Evolutionary conservation across 2,888 invertebrate species (phyloP), one percentile per base, ranked within the genome.

Genomic region (Clitarchus hookeri): DNA sequence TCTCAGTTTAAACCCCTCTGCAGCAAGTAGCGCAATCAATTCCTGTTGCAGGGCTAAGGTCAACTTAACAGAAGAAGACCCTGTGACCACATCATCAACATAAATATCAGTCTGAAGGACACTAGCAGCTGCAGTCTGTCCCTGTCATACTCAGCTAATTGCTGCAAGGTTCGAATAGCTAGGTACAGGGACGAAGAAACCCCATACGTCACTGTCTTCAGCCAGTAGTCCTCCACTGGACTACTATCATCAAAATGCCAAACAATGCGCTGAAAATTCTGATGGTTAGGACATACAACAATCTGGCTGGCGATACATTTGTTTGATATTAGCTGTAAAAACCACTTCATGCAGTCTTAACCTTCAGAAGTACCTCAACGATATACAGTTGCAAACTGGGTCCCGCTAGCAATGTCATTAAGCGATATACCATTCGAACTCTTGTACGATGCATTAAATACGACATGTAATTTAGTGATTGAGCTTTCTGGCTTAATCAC

Each of bases 341-440:
- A 65, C 65, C 8, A 65, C n/a, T n/a, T 65, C 65, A 65, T 65
- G 65, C 65, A 65, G 16, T n/a, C n/a, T 19, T 65, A 65, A 65
- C 19, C 23, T 65, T 65, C 65, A 65, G 53, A 53, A 53, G 19
- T n/a, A 65, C 65, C 8, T 65, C 65, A 65, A n/a, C 65, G 0
- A 65, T n/a, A 82, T 82, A 36, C 82, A 36, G 82, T 36, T 82
- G 36, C 23, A 82, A 44, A 4, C 19, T 82, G 23, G 82, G 82
- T 44, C 27, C 82, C 8, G 16, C 13, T 26, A 82, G 16, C 19
- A 82, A 8, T 19, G 6, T 82, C 82, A 82, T 82, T 82, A 23
- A 82, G 23, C 12, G 26, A 82, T 3, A 82, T 0, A 44, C 36
- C 27, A 82, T 4, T 82, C 9, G 82, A 82, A 44, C 36, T 44